A percentile compares a stretch with the other conserved stretches of the same genome.
Conservation (phyloP, 2,113 vertebrate species). For the Electrona antarctica region DNA sequence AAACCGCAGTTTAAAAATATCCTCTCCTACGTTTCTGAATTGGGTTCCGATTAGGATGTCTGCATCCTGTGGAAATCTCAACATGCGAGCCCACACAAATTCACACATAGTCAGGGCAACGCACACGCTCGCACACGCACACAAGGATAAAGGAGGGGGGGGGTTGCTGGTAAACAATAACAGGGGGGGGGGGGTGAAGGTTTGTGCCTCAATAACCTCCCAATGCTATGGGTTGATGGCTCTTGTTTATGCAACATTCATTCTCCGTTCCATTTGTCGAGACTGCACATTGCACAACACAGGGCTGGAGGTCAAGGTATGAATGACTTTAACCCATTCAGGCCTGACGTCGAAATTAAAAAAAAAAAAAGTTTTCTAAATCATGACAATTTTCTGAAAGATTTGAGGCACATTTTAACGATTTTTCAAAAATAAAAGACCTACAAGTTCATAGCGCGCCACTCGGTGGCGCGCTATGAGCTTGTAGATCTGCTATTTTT, state of each 20-base stretch:
- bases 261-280: not conserved
- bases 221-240: not conserved
- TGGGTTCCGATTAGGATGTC: slow-evolving; percentile 55
- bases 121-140: slow-evolving; percentile 15
- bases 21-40: slow-evolving; percentile 39
- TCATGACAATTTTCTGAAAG: too few relatives aligned
- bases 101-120: not conserved
- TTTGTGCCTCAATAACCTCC: slow-evolving; percentile 32
- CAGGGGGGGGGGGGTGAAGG: not conserved
- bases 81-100: slow-evolving; percentile 36
- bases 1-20: slow-evolving; percentile 58
- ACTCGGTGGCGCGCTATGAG: too few relatives aligned
- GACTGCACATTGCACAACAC: not conserved
- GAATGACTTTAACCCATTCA: too few relatives aligned
- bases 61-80: slow-evolving; percentile 56
- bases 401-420: too few relatives aligned
- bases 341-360: too few relatives aligned
- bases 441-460: too few relatives aligned
- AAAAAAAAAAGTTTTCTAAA: too few relatives aligned
- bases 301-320: not conserved
- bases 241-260: not conserved
- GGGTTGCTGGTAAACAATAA: slow-evolving; percentile 35
- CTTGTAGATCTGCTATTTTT: too few relatives aligned
- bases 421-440: too few relatives aligned
- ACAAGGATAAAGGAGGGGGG: slow-evolving; percentile 28